Base-by-base conservation (phyloP, 1,140 invertebrate genomes). In the Proctacanthus coquilletti region DNA sequence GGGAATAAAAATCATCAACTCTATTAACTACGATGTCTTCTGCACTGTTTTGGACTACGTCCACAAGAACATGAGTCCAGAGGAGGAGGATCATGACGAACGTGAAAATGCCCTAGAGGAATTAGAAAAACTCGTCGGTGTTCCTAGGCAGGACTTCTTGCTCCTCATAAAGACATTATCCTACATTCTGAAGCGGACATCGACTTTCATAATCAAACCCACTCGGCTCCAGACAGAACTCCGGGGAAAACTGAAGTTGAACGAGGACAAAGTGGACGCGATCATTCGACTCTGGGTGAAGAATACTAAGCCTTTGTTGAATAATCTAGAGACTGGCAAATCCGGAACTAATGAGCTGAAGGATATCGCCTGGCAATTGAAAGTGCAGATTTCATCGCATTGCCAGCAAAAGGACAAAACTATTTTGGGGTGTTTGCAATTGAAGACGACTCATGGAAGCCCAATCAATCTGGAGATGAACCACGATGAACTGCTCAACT, bases 1-100 rank as follows among this genome's bases (percentile, higher is more conserved):
- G 38, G 56, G 56, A 18, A 59, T 60, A n/a, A 57, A 60, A 45
- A 60, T 60, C 18, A 59, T 60, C 23, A 60, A 60, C 48, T 44
- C 47, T 5, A 32, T 60, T 37, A 52, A 56, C 9, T 55, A 56
- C 20, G 54, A 59, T 4, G 56, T 49, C 8, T 60, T 59, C 15
- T 56, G 46, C 18, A 60, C 56, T 1, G 56, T 60, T 0, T 30
- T 60, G 14, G 47, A 50, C 40, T 60, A 59, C 42, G 57, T 58
- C 2, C 56, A 60, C 39, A 53, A 56, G 8, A 54, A 60, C 40
- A 60, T 60, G 56, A 50, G 45, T 30, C 53, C 52, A 5, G 40
- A 37, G 5, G 34, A 41, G 11, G 32, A 41, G 41, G 27, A 39
- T 35, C 18, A 49, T 47, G 44, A 31, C 8, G 52, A 54, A 8